Conservation (phyloP, 1,140 invertebrate species). For the Neodiprion virginianus region DNA sequence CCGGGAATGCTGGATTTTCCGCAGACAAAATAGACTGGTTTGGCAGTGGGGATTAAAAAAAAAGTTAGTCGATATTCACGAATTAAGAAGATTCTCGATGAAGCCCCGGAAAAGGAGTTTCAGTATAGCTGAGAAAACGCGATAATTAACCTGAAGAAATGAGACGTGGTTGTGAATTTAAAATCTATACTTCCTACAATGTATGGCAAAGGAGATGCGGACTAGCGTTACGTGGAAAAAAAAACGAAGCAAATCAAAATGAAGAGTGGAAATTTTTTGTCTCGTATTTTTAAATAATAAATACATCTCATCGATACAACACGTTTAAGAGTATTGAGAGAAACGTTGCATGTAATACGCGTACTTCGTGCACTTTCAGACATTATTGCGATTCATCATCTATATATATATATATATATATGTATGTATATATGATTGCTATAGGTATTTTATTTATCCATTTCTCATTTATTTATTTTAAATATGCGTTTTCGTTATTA, state of each 20-base stretch:
- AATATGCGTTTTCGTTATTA: too few relatives aligned
- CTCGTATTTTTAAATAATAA: not conserved
- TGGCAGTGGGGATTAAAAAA: too few relatives aligned
- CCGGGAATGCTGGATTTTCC: too few relatives aligned
- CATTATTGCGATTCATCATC: slow-evolving; percentile 30
- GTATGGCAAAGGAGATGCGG: slow-evolving; percentile 41
- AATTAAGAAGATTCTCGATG: too few relatives aligned
- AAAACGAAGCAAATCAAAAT: not conserved
- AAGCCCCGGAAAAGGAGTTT: too few relatives aligned
- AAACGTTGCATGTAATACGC: not conserved
- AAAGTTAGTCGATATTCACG: too few relatives aligned
- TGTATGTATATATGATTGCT: slow-evolving; percentile 25
- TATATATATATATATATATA: too few relatives aligned
- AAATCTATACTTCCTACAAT: slow-evolving; percentile 36
- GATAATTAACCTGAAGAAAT: too few relatives aligned
- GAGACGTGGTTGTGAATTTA: slow-evolving; percentile 24
- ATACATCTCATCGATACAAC: not conserved
- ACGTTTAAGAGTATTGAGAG: not conserved
- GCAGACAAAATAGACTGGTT: too few relatives aligned
- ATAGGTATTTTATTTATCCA: slow-evolving; percentile 26
- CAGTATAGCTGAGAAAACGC: too few relatives aligned
- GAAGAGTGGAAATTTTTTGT: not conserved
- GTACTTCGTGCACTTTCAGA: slow-evolving; percentile 38
- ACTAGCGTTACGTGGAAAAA: slow-evolving; percentile 35
- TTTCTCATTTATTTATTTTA: not conserved